These are phyloP conservation scores for Sepioteuthis lessoniana DNA, from an alignment of 2,888 invertebrate species.

Conservation along the genomic window DNA sequence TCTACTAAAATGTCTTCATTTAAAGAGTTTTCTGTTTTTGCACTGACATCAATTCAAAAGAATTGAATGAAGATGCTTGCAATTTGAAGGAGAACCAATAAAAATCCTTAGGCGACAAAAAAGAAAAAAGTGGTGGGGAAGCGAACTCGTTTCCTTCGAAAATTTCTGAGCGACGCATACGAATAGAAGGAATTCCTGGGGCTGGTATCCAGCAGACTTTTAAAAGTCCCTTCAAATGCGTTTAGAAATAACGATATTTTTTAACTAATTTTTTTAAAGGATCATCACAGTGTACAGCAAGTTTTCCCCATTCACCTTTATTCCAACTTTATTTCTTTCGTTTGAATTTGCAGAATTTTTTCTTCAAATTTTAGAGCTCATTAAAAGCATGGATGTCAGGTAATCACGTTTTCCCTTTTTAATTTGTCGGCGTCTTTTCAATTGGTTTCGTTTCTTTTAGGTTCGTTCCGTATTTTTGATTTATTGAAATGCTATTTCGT, in stretches of 20 bases:
- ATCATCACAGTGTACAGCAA: background rate
- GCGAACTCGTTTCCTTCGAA: background rate
- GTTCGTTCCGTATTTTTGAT: background rate
- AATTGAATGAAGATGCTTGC: background rate
- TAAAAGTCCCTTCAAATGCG: background rate
- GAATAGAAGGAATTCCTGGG: background rate
- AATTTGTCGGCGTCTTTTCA: background rate
- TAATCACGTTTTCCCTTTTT: conserved; percentile 1
- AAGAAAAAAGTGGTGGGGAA: background rate
- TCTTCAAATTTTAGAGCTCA: background rate
- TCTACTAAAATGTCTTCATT: background rate
- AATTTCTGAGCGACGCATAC: background rate
- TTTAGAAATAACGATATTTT: background rate
- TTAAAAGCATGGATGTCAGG: background rate
- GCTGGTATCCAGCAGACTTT: background rate
- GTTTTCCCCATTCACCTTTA: background rate
- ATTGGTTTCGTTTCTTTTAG: background rate
- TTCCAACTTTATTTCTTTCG: background rate
- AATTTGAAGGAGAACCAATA: background rate
- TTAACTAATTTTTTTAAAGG: background rate
- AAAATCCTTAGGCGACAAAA: background rate
- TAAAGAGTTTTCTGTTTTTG: background rate
- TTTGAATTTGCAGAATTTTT: background rate
- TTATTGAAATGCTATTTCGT: background rate
- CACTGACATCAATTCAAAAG: background rate